Conservation (phyloP, 2,113 vertebrate genomes). For the Callopanchax toddi region DNA sequence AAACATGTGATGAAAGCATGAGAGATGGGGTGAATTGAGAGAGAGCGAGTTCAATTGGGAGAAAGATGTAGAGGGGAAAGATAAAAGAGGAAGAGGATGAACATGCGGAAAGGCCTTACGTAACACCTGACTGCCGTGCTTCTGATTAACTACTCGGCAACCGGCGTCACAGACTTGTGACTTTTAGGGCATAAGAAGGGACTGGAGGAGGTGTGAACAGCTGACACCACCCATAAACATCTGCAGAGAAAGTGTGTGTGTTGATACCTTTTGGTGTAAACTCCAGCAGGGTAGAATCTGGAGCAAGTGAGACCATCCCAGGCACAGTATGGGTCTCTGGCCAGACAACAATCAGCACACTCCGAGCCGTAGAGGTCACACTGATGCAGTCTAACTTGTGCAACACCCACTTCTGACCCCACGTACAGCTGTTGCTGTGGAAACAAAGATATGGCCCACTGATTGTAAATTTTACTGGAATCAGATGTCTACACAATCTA, state of each 20-base stretch:
- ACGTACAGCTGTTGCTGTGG: slow-evolving; percentile 93
- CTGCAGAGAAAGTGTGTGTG: background rate
- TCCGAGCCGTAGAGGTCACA: slow-evolving; percentile 94
- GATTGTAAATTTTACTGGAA: background rate
- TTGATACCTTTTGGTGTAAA: slow-evolving; percentile 89
- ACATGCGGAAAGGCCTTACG: slow-evolving; percentile 36
- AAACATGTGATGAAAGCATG: slow-evolving; percentile 30
- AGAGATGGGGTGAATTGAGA: slow-evolving; percentile 20
- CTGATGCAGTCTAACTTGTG: slow-evolving; percentile 91
- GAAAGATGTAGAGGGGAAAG: slow-evolving; percentile 18
- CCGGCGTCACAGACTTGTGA: slow-evolving; percentile 35
- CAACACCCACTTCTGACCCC: slow-evolving; percentile 85
- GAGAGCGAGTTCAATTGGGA: slow-evolving; percentile 2
- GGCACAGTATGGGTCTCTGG: slow-evolving; percentile 95
- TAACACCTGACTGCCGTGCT: slow-evolving; percentile 31
- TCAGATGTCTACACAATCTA: background rate
- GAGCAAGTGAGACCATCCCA: slow-evolving; percentile 97
- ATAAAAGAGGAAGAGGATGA: slow-evolving; percentile 5
- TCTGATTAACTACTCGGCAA: slow-evolving; percentile 28
- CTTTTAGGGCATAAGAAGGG: slow-evolving; percentile 28
- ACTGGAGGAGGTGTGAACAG: slow-evolving; percentile 38
- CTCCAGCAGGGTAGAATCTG: slow-evolving; percentile 86
- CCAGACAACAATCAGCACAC: slow-evolving; percentile 95
- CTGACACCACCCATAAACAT: slow-evolving; percentile 20
- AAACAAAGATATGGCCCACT: background rate